Percentiles rank a stretch among this genome's conserved stretches.
phyloP scores from a whole-genome alignment of 2,888 invertebrate species.

The Dicyrtomina minuta region DNA sequence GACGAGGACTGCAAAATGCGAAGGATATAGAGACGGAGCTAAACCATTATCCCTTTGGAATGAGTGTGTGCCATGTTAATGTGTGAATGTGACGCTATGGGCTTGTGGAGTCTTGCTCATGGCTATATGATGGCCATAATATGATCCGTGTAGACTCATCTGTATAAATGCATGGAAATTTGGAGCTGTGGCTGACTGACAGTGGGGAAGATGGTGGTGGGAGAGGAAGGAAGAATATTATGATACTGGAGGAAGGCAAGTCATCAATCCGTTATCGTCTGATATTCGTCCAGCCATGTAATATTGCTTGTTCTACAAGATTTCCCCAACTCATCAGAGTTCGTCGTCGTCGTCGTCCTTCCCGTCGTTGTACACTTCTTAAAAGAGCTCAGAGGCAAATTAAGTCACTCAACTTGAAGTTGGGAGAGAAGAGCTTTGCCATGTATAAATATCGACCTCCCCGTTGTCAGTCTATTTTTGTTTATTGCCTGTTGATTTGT shows the following conservation, averaged over 20 bases:
- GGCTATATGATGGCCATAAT: too few relatives aligned
- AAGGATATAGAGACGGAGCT: neutral
- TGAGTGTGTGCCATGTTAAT: neutral
- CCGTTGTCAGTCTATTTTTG: slow-evolving; percentile 35
- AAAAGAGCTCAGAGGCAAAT: slow-evolving; percentile 20
- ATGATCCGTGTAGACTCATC: too few relatives aligned
- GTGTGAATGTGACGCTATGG: too few relatives aligned
- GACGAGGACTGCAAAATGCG: neutral
- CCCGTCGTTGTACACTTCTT: slow-evolving; percentile 1
- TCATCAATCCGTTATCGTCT: slow-evolving; percentile 52
- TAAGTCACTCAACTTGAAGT: slow-evolving; percentile 24
- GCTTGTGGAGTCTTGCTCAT: neutral
- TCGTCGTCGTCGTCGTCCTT: slow-evolving; percentile 1
- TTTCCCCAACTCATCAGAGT: slow-evolving; percentile 8
- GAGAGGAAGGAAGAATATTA: neutral
- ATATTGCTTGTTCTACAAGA: slow-evolving; percentile 45
- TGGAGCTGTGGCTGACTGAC: neutral
- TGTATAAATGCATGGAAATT: too few relatives aligned
- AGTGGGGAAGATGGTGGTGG: neutral
- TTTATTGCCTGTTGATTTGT: slow-evolving; percentile 54
- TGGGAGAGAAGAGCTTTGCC: slow-evolving; percentile 5
- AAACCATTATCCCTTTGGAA: neutral
- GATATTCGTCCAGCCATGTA: slow-evolving; percentile 47
- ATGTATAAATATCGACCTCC: slow-evolving; percentile 32
- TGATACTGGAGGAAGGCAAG: slow-evolving; percentile 14